A percentile compares a stretch with the other conserved stretches of the same genome.
Evolutionary conservation across 2,888 invertebrate genomes (phyloP).

Genomic region (Scelioninae gen. 1): DNA sequence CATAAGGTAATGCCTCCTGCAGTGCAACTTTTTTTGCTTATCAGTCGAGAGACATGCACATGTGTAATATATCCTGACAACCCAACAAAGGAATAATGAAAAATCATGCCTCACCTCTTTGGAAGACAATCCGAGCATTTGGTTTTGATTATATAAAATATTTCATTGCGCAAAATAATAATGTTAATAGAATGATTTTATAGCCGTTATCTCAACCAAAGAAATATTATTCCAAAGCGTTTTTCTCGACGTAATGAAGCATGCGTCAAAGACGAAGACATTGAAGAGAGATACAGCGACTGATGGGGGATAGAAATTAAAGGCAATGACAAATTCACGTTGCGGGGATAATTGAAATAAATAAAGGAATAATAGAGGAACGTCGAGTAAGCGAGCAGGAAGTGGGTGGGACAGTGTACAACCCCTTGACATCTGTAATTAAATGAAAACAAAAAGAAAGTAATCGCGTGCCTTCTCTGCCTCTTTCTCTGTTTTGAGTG

Average conservation of each 20-base stretch:
- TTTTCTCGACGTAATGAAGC: constrained; percentile 67
- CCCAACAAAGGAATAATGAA: constrained; percentile 54
- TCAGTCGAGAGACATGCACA: constrained; percentile 46
- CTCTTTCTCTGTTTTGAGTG: constrained; percentile 74
- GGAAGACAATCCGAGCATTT: constrained; percentile 29
- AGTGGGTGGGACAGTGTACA: constrained; percentile 76
- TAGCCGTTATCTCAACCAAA: constrained; percentile 40
- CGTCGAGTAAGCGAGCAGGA: constrained; percentile 72
- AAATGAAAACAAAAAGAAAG: constrained; percentile 84
- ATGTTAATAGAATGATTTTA: constrained; percentile 41
- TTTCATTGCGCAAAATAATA: constrained; percentile 29
- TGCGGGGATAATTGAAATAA: constrained; percentile 84
- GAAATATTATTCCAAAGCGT: constrained; percentile 54
- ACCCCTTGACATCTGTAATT: constrained; percentile 85
- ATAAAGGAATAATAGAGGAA: constrained; percentile 83
- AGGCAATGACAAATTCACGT: constrained; percentile 84
- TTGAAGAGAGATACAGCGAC: constrained; percentile 62
- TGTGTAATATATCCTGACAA: constrained; percentile 54
- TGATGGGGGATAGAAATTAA: constrained; percentile 78
- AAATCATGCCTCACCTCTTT: constrained; percentile 43
- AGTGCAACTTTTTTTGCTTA: constrained; percentile 54
- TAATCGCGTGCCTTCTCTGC: constrained; percentile 79
- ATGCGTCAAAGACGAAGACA: constrained; percentile 67
- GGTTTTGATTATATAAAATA: constrained; percentile 33
- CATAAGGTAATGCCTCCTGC: constrained; percentile 60